Evolutionary conservation across 2,888 invertebrate species (phyloP).

Genomic region (Leptodirus hochenwartii): DNA sequence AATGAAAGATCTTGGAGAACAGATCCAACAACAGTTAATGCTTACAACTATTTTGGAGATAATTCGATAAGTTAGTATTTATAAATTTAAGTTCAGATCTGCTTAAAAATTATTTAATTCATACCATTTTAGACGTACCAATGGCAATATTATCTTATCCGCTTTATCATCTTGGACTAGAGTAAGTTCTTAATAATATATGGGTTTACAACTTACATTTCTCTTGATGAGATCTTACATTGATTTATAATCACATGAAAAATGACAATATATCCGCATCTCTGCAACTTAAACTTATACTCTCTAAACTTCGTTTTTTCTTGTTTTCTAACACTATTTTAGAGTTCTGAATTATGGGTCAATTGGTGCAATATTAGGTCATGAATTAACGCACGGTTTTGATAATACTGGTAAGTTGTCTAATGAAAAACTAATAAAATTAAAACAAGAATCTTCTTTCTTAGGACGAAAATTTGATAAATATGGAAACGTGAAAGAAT

Average conservation of each 20-base stretch:
- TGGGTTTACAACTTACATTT: too few species aligned
- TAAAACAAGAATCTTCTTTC: constrained; percentile 10
- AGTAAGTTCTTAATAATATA: too few species aligned
- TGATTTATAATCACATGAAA: too few species aligned
- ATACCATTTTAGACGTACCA: constrained; percentile 46
- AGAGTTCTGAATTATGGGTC: constrained; percentile 72
- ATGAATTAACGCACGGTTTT: constrained; percentile 45
- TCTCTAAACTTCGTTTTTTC: too few species aligned
- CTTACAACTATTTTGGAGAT: constrained; percentile 60
- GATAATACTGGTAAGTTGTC: constrained; percentile 30
- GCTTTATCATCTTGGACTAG: constrained; percentile 66
- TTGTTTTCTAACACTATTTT: too few species aligned
- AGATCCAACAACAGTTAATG: constrained; percentile 64
- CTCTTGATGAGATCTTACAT: too few species aligned
- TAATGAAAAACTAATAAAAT: too few species aligned
- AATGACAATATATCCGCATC: too few species aligned
- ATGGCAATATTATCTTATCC: constrained; percentile 70
- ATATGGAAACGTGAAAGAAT: constrained; percentile 67
- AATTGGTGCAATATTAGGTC: constrained; percentile 60
- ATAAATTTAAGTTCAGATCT: constrained; percentile 2
- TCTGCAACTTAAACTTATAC: too few species aligned
- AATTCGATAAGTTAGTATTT: constrained; percentile 58
- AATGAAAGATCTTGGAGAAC: constrained; percentile 52
- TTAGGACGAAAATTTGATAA: constrained; percentile 69
- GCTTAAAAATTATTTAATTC: constrained; percentile 7